A percentile compares a stretch with the other conserved stretches of the same genome.
These are phyloP conservation scores for rat (Rattus norvegicus) DNA, from an alignment of 2,113 vertebrate species.

Conservation along the genomic window GRCr8 NC_086024.1:133093001-133093500, in stretches of 20 bases:
- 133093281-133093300: not conserved
- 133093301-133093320: not conserved
- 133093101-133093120: not conserved
- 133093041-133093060: not conserved
- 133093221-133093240: not conserved
- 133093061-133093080: not conserved
- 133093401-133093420: not conserved
- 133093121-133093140: not conserved
- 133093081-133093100: fast-evolving
- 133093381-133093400: not conserved
- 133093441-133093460: not conserved
- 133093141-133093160: not conserved
- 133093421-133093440: not conserved
- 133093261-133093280: fast-evolving
- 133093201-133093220: not conserved
- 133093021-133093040: fast-evolving
- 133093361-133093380: no score
- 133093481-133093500: fast-evolving
- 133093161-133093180: not conserved
- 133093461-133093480: not conserved
- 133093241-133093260: fast-evolving
- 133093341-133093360: not conserved
- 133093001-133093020: not conserved
- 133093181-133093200: not conserved
- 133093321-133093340: not conserved